A percentile compares a stretch with the other conserved stretches of the same genome.
These are phyloP conservation scores for Dromococcyx pavoninus DNA, from an alignment of 2,797 vertebrate species.

Conservation along the genomic window DNA sequence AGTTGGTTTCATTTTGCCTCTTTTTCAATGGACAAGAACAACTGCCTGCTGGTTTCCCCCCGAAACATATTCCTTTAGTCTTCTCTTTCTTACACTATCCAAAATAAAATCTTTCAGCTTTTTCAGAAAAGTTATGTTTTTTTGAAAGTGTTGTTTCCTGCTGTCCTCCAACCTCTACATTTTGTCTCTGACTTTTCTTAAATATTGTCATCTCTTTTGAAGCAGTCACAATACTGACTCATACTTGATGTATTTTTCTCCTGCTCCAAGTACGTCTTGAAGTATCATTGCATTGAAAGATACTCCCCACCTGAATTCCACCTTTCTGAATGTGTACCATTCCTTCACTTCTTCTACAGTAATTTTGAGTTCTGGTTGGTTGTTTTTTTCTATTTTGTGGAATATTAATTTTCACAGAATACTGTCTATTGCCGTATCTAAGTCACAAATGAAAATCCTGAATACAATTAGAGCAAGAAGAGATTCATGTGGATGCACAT, in stretches of 20 bases:
- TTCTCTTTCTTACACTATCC: background rate
- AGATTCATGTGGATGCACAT: background rate
- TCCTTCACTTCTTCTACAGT: background rate
- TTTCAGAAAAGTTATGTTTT: background rate
- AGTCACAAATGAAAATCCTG: background rate
- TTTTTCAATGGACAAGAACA: background rate
- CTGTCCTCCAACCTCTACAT: background rate
- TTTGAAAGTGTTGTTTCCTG: background rate
- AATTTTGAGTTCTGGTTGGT: background rate
- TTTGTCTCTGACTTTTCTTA: background rate
- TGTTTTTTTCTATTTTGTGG: background rate
- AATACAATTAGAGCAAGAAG: background rate
- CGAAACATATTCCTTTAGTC: background rate
- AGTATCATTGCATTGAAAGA: background rate
- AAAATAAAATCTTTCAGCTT: background rate
- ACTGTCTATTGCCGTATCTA: background rate
- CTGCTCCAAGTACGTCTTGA: background rate
- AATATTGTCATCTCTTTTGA: background rate
- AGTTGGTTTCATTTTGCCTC: background rate
- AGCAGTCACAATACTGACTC: background rate
- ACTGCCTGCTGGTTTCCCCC: background rate
- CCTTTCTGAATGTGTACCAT: background rate
- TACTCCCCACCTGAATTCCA: background rate
- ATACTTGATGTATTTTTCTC: fast-evolving
- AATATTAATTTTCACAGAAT: background rate